A percentile compares a stretch with the other conserved stretches of the same genome.
These are phyloP conservation scores for Helleia helle DNA, from an alignment of 2,888 invertebrate species.

Conservation along the genomic window DNA sequence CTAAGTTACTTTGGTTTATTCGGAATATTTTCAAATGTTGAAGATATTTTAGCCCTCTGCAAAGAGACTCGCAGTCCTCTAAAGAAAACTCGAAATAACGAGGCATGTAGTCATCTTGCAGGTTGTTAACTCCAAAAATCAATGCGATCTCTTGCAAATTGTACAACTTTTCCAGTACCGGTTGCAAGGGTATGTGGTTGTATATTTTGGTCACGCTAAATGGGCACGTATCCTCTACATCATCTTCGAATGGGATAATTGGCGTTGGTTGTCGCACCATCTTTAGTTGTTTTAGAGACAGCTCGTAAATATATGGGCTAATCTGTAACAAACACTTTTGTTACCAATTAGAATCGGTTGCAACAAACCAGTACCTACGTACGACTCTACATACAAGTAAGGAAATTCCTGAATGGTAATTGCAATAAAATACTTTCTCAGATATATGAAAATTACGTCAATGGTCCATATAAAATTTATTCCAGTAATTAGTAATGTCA, in stretches of 20 bases:
- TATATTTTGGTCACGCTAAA: slow-evolving; percentile 52
- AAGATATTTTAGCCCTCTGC: slow-evolving; percentile 62
- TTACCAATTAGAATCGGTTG: too few relatives aligned
- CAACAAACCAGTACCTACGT: too few relatives aligned
- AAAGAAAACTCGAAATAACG: slow-evolving; percentile 76
- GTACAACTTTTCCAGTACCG: slow-evolving; percentile 64
- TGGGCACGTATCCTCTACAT: slow-evolving; percentile 47
- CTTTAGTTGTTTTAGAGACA: slow-evolving; percentile 68
- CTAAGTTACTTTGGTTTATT: slow-evolving; percentile 75
- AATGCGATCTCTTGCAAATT: slow-evolving; percentile 67
- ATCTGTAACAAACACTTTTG: slow-evolving; percentile 45
- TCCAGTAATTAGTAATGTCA: too few relatives aligned
- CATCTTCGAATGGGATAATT: slow-evolving; percentile 33
- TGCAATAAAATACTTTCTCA: too few relatives aligned
- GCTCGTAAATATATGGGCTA: slow-evolving; percentile 63
- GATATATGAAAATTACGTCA: too few relatives aligned
- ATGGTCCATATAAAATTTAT: too few relatives aligned
- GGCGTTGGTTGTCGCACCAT: slow-evolving; percentile 66
- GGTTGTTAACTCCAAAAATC: slow-evolving; percentile 54
- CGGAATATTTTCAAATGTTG: slow-evolving; percentile 62
- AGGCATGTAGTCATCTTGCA: slow-evolving; percentile 68
- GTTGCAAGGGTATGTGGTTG: slow-evolving; percentile 75
- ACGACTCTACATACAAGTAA: too few relatives aligned
- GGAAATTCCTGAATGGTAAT: too few relatives aligned
- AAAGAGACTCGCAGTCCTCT: slow-evolving; percentile 73